Base-by-base conservation (phyloP, 2,888 invertebrate species). In the Amblyteles armatorius region DNA sequence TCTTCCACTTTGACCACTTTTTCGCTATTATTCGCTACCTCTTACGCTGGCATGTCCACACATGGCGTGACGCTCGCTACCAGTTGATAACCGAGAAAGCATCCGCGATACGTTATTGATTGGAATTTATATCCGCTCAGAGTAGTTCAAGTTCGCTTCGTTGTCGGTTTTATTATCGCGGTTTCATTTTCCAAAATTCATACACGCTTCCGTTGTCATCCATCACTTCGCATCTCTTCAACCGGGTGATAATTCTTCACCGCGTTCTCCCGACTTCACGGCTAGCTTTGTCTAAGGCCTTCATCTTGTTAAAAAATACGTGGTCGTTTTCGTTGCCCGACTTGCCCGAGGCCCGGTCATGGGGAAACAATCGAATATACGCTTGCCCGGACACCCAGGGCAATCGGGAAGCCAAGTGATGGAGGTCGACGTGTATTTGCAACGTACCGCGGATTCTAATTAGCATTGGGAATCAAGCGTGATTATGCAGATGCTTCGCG, bases 381-480 rank as follows among this genome's bases (percentile, higher is more conserved):
- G 22, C 2, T 26, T 26, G 4, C 44, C 57, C 9, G 26, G 44
- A 44, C 26, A 36, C 33, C n/a, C 48, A n/a, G 33, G 13, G 52
- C 44, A 13, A 74, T 48, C 7, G 67, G n/a, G 33, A 52, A 33
- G 19, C n/a, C 19, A 89, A 89, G 87, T 92, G 90, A 92, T 84
- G 90, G 89, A 90, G 92, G 91, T 90, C 88, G 91, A 91, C 90
- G 90, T 88, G 90, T 91, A 91, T 90, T 91, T 88, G 91, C 90
- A 88, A 88, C 89, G 89, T 90, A 89, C 90, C 90, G 88, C 87
- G 89, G 90, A 90, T 90, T 92, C 92, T 93, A 93, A 93, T 93
- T 93, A 93, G 93, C 93, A 92, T 92, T 91, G 92, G 93, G 91
- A 92, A 93, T 92, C 92, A 89, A 89, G 91, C 91, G 91, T 91